Evolutionary conservation across 1,140 invertebrate genomes (phyloP).

Genomic region (Penaeus vannamei): DNA sequence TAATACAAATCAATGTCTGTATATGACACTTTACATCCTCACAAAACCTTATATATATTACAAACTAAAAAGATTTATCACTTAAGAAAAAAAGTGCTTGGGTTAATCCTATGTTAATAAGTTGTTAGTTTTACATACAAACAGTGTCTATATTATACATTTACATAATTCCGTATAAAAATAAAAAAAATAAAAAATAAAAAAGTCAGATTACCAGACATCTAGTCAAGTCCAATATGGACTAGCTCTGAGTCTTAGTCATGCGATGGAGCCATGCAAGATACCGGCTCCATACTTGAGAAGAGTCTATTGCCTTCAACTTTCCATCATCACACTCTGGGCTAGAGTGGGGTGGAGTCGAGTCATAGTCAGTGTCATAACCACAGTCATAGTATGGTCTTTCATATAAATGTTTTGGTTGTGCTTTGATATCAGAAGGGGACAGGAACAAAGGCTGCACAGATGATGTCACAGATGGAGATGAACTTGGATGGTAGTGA

Average conservation of each 20-base stretch:
- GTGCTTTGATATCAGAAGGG: too few relatives aligned
- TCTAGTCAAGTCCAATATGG: constrained; percentile 25
- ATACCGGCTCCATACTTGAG: constrained; percentile 48
- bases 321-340: constrained; percentile 45
- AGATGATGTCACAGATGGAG: too few relatives aligned
- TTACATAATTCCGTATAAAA: neutral
- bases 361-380: constrained; percentile 49
- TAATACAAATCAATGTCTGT: neutral
- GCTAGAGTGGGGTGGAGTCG: constrained; percentile 51
- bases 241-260: constrained; percentile 46
- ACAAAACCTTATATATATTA: neutral
- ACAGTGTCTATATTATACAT: neutral
- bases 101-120: too few relatives aligned
- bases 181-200: neutral
- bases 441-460: too few relatives aligned
- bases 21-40: constrained; percentile 1
- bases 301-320: constrained; percentile 39
- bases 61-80: constrained; percentile 31
- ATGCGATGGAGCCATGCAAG: constrained; percentile 47
- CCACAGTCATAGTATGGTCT: constrained; percentile 54
- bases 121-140: too few relatives aligned
- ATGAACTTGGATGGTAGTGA: too few relatives aligned
- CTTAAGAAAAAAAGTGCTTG: too few relatives aligned
- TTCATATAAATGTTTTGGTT: neutral
- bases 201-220: neutral